Conservation (phyloP, 2,113 vertebrate species). For the Psammodynastes pulverulentus region DNA sequence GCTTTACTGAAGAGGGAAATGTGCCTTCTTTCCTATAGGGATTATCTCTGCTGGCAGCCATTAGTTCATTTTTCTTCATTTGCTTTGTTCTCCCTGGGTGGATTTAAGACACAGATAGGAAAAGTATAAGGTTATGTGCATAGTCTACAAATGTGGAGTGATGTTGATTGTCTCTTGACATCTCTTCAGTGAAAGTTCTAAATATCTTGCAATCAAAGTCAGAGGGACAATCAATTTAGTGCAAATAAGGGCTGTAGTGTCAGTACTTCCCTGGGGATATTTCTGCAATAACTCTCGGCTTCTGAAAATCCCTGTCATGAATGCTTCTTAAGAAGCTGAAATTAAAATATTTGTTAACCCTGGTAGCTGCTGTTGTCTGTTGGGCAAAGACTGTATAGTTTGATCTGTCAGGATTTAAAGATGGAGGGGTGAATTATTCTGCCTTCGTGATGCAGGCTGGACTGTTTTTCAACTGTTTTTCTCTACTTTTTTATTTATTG, state of each 20-base stretch:
- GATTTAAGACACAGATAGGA: background rate
- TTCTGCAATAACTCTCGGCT: background rate
- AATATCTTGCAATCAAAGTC: background rate
- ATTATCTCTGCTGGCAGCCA: background rate
- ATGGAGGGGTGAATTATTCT: background rate
- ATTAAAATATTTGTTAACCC: background rate
- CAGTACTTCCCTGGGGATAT: background rate
- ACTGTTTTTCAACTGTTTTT: background rate
- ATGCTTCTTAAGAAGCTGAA: background rate
- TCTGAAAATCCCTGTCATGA: background rate
- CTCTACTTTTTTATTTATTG: background rate
- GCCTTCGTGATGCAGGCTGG: background rate
- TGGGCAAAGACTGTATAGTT: background rate
- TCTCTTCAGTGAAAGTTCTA: background rate
- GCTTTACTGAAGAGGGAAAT: background rate
- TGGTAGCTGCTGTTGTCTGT: background rate
- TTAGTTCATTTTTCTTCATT: background rate
- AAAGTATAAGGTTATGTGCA: background rate
- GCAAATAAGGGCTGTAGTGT: background rate
- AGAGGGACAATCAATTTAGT: background rate
- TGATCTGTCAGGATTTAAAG: background rate
- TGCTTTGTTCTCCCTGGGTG: background rate
- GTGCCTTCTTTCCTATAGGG: background rate
- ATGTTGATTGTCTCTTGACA: background rate
- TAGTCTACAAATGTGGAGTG: background rate